phyloP scores from a whole-genome alignment of 2,113 vertebrate genomes.

The Morone saxatilis region DNA sequence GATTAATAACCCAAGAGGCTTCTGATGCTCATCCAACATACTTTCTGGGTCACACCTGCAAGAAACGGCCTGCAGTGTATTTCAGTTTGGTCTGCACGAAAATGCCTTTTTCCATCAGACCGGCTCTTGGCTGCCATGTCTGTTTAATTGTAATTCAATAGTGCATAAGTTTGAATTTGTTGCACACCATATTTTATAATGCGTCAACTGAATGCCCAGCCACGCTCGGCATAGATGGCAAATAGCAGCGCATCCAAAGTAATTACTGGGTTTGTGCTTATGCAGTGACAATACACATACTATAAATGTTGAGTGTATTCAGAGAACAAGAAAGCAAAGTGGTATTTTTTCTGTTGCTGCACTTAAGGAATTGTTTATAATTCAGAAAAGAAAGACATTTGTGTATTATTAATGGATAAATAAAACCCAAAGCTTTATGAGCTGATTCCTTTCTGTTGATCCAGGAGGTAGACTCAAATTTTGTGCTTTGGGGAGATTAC shows the following conservation, averaged over 20 bases:
- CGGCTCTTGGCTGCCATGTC: conserved; percentile 48
- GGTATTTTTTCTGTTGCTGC: conserved; percentile 44
- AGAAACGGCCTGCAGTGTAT: conserved; percentile 44
- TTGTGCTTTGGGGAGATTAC: conserved; percentile 56
- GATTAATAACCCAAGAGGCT: conserved; percentile 47
- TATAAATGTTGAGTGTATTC: conserved; percentile 60
- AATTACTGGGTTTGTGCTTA: conserved; percentile 69
- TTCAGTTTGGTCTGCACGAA: conserved; percentile 39
- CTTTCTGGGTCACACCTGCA: conserved; percentile 77
- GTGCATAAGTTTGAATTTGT: conserved; percentile 78
- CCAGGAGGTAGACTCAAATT: conserved; percentile 44
- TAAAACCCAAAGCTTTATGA: conserved; percentile 38
- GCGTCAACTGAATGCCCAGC: conserved; percentile 53
- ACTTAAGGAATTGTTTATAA: conserved; percentile 46
- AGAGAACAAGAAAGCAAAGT: conserved; percentile 35
- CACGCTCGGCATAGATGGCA: conserved; percentile 46
- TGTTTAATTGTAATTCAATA: conserved; percentile 77
- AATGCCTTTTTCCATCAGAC: conserved; percentile 53
- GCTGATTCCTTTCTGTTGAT: conserved; percentile 56
- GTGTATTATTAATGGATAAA: conserved; percentile 47
- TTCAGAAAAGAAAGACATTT: conserved; percentile 41
- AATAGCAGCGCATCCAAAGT: conserved; percentile 58
- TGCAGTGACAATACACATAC: conserved; percentile 42
- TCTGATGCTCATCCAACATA: conserved; percentile 60
- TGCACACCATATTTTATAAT: conserved; percentile 72